Evolutionary conservation across 2,888 invertebrate genomes (phyloP), one percentile per base, ranked within the genome.

Genomic region (Drosophila meridionalis): DNA sequence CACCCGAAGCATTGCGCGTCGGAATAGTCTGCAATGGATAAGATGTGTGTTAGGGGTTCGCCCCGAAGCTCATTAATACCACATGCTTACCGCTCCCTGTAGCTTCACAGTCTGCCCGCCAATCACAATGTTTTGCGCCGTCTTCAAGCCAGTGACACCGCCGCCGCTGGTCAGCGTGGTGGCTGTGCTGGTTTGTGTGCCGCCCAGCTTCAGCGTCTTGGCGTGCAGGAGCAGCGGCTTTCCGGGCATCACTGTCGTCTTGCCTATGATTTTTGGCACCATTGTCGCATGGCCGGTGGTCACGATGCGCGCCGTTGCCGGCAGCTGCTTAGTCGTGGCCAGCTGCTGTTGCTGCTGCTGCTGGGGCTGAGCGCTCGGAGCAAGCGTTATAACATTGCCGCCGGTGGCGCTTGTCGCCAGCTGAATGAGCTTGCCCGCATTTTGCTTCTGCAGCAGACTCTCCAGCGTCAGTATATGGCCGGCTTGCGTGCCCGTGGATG

Each of bases 401-500:
- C 56, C 40, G 12, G 60, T 8, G 5, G 71, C 84, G 9, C 76
- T 73, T 12, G 93, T 92, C 3, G 94, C 92, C 56, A 95, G 81
- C 80, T 95, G 94, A 40, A 94, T 94, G 4, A 87, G 61, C 50
- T 81, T 87, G 1, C 80, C 77, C 5, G 72, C 52, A 34, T 75
- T 77, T 76, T 91, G 90, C 59, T 92, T 92, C 62, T 92, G 92
- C 26, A 92, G 72, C 36, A 93, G 73, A 70, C 89, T 91, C 69
- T 93, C 93, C 4, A 93, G 65, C 0, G 93, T 92, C 30, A 93
- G 91, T 40, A 93, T 92, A 60, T 93, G 92, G 0, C 92, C 92
- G 2, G 91, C 95, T 52, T 97, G 93, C 26, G 97, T 94, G 92
- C 96, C 34, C 52, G 73, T 47, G 7, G 66, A 12, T 2, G 71